These are phyloP conservation scores for Rafetus swinhoei DNA, from an alignment of 2,113 vertebrate species.

Conservation along the genomic window DNA sequence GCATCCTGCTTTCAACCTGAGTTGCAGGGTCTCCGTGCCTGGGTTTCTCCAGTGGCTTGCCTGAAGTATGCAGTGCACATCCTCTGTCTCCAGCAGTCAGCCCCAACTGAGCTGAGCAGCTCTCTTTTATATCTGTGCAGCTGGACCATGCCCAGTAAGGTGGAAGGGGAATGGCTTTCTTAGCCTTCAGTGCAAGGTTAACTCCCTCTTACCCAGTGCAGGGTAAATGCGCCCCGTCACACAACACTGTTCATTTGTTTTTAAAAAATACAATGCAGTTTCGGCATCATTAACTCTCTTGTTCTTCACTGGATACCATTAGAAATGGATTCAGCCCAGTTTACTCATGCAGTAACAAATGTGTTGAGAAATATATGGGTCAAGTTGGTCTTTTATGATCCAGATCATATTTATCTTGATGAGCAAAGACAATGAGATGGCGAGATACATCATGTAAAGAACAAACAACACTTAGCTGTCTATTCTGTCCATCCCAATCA, in stretches of 20 bases:
- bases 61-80: too few relatives aligned
- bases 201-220: too few relatives aligned
- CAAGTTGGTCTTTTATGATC: not conserved
- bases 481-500: slow-evolving; percentile 14
- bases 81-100: too few relatives aligned
- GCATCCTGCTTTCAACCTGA: too few relatives aligned
- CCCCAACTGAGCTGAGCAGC: too few relatives aligned
- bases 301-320: not conserved
- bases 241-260: not conserved
- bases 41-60: too few relatives aligned
- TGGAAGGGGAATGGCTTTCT: too few relatives aligned
- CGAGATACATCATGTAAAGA: slow-evolving; percentile 13
- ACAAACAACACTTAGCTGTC: slow-evolving; percentile 1
- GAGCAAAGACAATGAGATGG: not conserved
- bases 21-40: too few relatives aligned
- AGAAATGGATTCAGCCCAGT: not conserved
- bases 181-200: too few relatives aligned
- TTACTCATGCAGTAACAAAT: not conserved
- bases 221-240: too few relatives aligned
- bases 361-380: not conserved
- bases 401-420: not conserved
- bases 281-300: not conserved
- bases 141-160: too few relatives aligned
- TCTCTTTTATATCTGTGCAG: too few relatives aligned
- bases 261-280: not conserved